Conservation (phyloP, 2,797 vertebrate species). For the Moxostoma hubbsi region DNA sequence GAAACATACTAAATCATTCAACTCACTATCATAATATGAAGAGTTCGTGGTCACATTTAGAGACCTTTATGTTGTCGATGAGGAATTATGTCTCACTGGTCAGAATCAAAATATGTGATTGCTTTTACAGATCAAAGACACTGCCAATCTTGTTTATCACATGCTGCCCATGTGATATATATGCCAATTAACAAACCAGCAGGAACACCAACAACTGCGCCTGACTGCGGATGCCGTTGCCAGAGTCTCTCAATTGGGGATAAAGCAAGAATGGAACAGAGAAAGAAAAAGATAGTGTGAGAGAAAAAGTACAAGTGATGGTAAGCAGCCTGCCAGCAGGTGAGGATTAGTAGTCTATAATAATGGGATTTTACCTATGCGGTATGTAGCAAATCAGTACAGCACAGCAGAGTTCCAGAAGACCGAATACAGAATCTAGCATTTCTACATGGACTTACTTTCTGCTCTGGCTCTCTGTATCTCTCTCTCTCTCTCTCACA, state of each 20-base stretch:
- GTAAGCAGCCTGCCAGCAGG: slow-evolving; percentile 37
- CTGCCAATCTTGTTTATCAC: slow-evolving; percentile 30
- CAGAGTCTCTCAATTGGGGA: slow-evolving; percentile 21
- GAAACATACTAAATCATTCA: neutral
- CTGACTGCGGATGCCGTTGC: slow-evolving; percentile 16
- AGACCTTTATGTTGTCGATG: neutral
- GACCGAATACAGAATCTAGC: neutral
- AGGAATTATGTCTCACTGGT: slow-evolving; percentile 5
- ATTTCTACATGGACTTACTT: neutral
- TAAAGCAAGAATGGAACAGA: neutral
- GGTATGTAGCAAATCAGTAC: slow-evolving; percentile 19
- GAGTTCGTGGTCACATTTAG: neutral
- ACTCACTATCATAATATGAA: neutral
- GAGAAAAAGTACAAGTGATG: slow-evolving; percentile 6
- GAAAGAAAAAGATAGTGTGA: neutral
- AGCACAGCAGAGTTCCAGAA: neutral
- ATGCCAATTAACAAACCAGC: slow-evolving; percentile 48
- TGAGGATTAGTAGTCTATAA: slow-evolving; percentile 34
- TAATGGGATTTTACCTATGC: slow-evolving; percentile 33
- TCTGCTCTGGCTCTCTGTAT: no score
- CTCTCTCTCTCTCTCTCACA: no score
- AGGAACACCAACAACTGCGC: slow-evolving; percentile 23
- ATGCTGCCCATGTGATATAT: slow-evolving; percentile 25
- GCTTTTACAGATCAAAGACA: neutral
- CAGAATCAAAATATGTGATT: neutral